Evolutionary conservation across 2,113 vertebrate species (phyloP).

Genomic region (Melospiza melodia): DNA sequence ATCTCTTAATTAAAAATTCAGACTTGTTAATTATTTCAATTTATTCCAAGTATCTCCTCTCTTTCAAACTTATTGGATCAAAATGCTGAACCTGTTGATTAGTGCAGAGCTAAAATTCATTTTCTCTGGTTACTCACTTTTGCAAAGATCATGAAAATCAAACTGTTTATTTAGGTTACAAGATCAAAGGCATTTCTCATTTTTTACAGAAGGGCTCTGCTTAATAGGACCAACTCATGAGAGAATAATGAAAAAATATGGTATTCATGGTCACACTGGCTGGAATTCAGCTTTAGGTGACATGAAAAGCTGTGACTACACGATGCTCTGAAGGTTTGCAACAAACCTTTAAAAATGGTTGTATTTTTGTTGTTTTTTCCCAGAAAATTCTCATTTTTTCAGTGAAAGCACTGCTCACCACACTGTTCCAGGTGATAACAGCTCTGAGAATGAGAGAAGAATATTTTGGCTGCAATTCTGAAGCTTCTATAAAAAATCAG

Average conservation of each 20-base stretch:
- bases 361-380: not conserved
- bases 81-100: not conserved
- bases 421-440: not conserved
- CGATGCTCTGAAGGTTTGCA: not conserved
- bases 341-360: not conserved
- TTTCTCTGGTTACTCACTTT: not conserved
- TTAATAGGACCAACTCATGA: not conserved
- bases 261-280: not conserved
- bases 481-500: not conserved
- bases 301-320: not conserved
- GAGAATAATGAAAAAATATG: not conserved
- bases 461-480: not conserved
- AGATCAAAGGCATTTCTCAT: not conserved
- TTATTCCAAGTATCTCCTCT: not conserved
- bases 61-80: not conserved
- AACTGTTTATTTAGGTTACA: not conserved
- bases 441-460: not conserved
- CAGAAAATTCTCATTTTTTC: not conserved
- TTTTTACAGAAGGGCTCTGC: not conserved
- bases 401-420: not conserved
- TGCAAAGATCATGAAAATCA: not conserved
- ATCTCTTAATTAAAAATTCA: not conserved
- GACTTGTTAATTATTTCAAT: not conserved
- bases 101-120: not conserved
- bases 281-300: not conserved